phyloP scores from a whole-genome alignment of 2,797 vertebrate genomes.

The Peromyscus melanophrys region DNA sequence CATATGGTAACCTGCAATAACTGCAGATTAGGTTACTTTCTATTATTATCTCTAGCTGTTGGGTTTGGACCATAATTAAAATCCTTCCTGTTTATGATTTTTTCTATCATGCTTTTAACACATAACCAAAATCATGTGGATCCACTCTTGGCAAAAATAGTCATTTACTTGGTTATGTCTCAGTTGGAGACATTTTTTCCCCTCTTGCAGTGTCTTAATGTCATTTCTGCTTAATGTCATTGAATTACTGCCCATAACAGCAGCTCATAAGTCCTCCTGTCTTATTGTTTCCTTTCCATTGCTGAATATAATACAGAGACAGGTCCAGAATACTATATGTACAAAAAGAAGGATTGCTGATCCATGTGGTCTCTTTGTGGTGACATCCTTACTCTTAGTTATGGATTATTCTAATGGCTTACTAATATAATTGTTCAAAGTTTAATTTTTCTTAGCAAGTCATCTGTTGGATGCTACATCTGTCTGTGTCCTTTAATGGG shows the following conservation, averaged over 20 bases:
- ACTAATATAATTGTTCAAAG: constrained; percentile 52
- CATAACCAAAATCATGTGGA: background rate
- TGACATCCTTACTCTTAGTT: background rate
- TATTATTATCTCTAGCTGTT: background rate
- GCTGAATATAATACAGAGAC: background rate
- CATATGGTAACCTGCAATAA: background rate
- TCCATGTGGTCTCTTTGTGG: background rate
- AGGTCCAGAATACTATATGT: background rate
- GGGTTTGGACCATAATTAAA: background rate
- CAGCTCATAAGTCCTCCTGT: background rate
- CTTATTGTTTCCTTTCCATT: constrained; percentile 38
- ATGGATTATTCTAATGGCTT: constrained; percentile 62
- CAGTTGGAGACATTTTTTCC: constrained; percentile 23
- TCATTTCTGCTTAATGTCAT: constrained; percentile 27
- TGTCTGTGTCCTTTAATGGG: background rate
- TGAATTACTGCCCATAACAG: constrained; percentile 35
- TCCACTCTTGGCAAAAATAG: background rate
- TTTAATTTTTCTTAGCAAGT: constrained; percentile 64
- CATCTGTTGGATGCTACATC: constrained; percentile 46
- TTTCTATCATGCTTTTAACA: constrained; percentile 8
- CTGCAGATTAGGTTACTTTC: background rate
- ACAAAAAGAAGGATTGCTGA: background rate
- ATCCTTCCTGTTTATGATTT: background rate
- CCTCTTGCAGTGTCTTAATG: background rate
- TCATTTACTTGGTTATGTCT: background rate